Evolutionary conservation across 1,140 invertebrate species (phyloP), one percentile per base, ranked within the genome.

Genomic region (Pectinophora gossypiella): DNA sequence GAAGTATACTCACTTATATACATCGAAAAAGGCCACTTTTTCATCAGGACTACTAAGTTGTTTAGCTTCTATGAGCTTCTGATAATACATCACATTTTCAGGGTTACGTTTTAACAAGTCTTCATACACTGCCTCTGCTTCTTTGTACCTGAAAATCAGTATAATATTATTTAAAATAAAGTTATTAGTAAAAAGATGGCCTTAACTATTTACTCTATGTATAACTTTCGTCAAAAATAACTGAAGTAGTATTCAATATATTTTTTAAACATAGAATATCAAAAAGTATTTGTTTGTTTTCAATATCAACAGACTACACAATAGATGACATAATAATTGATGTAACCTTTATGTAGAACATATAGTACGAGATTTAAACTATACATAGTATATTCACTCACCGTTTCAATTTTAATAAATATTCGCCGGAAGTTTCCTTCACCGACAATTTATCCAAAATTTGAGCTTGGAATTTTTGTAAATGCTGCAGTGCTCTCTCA

Each of bases 381-480:
- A n/a, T n/a, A n/a, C n/a, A n/a, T n/a, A n/a, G n/a, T n/a, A n/a
- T n/a, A n/a, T n/a, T n/a, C n/a, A 70, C 70, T 43, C 19, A 88
- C 87, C 83, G 83, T 59, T 88, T 87, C 50, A 90, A 80, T 73
- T 89, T 89, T 60, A 91, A 84, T 77, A 89, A 85, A 68, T 90
- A 87, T 78, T 92, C 90, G 9, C 90, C 92, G 52, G 90, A 93
- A 22, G 93, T 97, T 90, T 99, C 98, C 78, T 95, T 93, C 21
- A 99, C 91, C 43, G 95, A 94, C 59, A 99, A 89, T 79, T 97
- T 96, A 89, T 99, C 98, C 72, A 96, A 94, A 74, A 99, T 99
- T 89, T 97, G 94, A 64, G 91, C 89, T 78, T 95, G 92, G 85
- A 96, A 95, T 61, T 93, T 94, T 59, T 94, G 91, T 63, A 99